These are phyloP conservation scores for Telenomus remus DNA, from an alignment of 1,140 invertebrate species.

Conservation along the genomic window DNA sequence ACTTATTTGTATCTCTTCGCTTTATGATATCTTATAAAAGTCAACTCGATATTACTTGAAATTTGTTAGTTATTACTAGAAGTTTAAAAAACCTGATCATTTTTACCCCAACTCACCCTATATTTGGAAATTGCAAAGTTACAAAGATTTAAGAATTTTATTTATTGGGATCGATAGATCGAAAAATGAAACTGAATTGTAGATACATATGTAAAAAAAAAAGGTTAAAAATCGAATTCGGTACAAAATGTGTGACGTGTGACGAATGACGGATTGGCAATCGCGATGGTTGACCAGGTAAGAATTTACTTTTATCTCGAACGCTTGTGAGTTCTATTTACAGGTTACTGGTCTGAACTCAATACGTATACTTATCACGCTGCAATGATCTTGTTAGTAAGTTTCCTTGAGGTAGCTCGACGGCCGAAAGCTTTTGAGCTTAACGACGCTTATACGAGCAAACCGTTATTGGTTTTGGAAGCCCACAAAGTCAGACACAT, in stretches of 20 bases:
- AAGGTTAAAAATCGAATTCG: too few relatives aligned
- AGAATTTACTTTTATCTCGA: conserved; percentile 55
- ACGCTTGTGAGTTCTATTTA: conserved; percentile 59
- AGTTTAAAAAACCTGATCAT: too few relatives aligned
- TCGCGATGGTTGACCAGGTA: conserved; percentile 59
- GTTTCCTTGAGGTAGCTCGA: conserved; percentile 59
- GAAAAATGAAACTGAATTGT: too few relatives aligned
- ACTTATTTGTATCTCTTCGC: too few relatives aligned
- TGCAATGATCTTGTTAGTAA: conserved; percentile 72
- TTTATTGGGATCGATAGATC: too few relatives aligned
- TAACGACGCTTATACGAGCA: conserved; percentile 65
- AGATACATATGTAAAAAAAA: too few relatives aligned
- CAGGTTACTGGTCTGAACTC: conserved; percentile 66
- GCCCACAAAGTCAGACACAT: conserved; percentile 60
- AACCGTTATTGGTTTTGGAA: conserved; percentile 71
- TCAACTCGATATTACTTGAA: too few relatives aligned
- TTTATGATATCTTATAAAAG: too few relatives aligned
- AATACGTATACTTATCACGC: conserved; percentile 72
- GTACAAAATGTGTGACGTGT: not conserved
- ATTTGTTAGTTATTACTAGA: too few relatives aligned
- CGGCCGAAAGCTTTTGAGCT: conserved; percentile 61
- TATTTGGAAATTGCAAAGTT: too few relatives aligned
- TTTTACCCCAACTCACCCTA: too few relatives aligned
- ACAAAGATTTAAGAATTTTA: too few relatives aligned
- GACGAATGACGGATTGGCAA: conserved; percentile 39